phyloP scores from a whole-genome alignment of 2,113 vertebrate genomes.

The Diadophis punctatus region DNA sequence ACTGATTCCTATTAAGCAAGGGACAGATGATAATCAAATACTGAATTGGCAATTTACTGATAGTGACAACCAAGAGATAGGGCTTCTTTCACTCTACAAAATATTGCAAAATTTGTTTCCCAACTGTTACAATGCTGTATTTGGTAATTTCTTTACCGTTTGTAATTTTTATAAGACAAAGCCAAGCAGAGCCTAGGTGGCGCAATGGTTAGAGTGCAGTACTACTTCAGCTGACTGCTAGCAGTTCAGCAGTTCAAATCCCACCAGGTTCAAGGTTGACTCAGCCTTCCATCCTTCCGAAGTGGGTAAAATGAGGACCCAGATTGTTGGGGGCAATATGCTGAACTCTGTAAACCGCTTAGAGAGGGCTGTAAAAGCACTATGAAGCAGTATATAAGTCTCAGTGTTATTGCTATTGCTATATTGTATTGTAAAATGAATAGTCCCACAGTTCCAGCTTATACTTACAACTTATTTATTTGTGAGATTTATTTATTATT shows the following conservation, averaged over 20 bases:
- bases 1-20: not conserved
- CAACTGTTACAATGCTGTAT: not conserved
- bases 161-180: conserved; percentile 18
- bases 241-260: too few relatives aligned
- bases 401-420: too few relatives aligned
- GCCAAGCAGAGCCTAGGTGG: not conserved
- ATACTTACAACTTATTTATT: not conserved
- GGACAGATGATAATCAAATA: not conserved
- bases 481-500: too few relatives aligned
- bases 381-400: too few relatives aligned
- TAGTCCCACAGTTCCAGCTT: not conserved
- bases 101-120: not conserved
- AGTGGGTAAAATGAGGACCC: too few relatives aligned
- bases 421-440: not conserved
- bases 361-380: too few relatives aligned
- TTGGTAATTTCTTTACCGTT: conserved; percentile 18
- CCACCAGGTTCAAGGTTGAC: too few relatives aligned
- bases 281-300: too few relatives aligned
- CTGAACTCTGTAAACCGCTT: too few relatives aligned
- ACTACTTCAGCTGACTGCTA: too few relatives aligned
- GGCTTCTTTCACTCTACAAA: not conserved
- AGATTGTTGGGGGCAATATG: too few relatives aligned
- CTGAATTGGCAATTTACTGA: not conserved
- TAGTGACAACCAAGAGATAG: not conserved
- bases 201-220: too few relatives aligned